These are phyloP conservation scores for Brachyopa scutellaris DNA, from an alignment of 2,888 invertebrate species.

Conservation along the genomic window DNA sequence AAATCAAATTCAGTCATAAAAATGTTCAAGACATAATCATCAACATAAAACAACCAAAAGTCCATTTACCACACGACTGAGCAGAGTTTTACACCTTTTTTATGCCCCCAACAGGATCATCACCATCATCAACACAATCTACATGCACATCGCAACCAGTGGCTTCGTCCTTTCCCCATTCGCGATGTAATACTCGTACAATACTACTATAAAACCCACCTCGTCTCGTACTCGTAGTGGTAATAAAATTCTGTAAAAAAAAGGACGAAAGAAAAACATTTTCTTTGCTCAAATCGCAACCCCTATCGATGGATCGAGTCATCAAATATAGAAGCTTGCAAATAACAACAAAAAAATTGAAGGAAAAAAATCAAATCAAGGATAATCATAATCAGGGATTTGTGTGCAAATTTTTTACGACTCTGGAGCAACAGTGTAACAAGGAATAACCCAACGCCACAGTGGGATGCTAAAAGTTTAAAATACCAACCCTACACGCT, in stretches of 20 bases:
- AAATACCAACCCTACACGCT: slow-evolving; percentile 28
- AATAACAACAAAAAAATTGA: neutral
- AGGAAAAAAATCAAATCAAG: slow-evolving; percentile 28
- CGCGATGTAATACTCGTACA: neutral
- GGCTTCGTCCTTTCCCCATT: neutral
- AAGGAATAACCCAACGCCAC: neutral
- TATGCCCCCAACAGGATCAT: slow-evolving; percentile 62
- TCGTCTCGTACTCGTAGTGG: slow-evolving; percentile 24
- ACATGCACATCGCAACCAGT: slow-evolving; percentile 36
- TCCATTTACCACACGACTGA: slow-evolving; percentile 66
- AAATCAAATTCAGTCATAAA: slow-evolving; percentile 61
- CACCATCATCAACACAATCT: slow-evolving; percentile 22
- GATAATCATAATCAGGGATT: slow-evolving; percentile 60
- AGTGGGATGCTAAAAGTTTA: slow-evolving; percentile 17
- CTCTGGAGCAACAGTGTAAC: slow-evolving; percentile 14
- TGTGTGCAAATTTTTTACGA: slow-evolving; percentile 57
- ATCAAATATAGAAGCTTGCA: slow-evolving; percentile 23
- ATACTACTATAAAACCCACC: slow-evolving; percentile 35
- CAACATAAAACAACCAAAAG: slow-evolving; percentile 69
- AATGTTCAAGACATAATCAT: slow-evolving; percentile 60
- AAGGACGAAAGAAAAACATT: slow-evolving; percentile 27
- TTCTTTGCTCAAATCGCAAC: slow-evolving; percentile 40
- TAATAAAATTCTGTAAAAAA: slow-evolving; percentile 53
- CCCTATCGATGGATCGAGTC: slow-evolving; percentile 68
- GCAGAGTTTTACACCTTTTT: slow-evolving; percentile 70